Evolutionary conservation across 2,113 vertebrate genomes (phyloP), one percentile per base, ranked within the genome.

Genomic region (Ictalurus furcatus): DNA sequence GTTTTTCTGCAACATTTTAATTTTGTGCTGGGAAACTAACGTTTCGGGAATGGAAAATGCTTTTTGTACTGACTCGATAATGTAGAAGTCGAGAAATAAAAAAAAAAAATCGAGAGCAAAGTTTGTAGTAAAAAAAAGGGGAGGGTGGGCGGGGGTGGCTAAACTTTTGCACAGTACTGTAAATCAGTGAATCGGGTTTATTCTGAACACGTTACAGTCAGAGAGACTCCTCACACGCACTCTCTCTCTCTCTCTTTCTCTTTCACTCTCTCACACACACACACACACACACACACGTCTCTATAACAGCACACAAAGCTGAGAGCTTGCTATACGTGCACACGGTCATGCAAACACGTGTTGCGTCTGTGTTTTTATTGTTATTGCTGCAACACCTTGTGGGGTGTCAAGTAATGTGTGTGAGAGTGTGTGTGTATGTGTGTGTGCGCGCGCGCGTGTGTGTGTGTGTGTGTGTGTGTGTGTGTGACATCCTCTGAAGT

Each of bases 101-200:
- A 40, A 40, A 40, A 2, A 40, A 40, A 40, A 34, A 1, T 6
- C 40, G 6, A 44, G 2, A 44, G 5, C 40, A 44, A 44, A 44
- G 40, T 44, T 44, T 44, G 40, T 44, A 4, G 40, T 44, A 44
- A 44, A 44, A 40, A 40, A 40, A 40, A 40, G 2, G 34, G 34
- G 1, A 34, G 34, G 34, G n/a, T n/a, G 34, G 34, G 34, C 34
- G 40, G 40, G 40, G 40, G 40, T 40, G 40, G 2, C 3, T 40
- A 44, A 44, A 44, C 40, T 44, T 44, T 44, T 44, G 40, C 40
- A 44, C 40, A 44, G 40, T 44, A 44, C 40, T 44, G 40, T 16
- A 40, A 79, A 90, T 94, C 82, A 90, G 83, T 69, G 88, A 85
- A 91, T 78, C 63, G 52, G 28, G 74, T 76, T 88, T 48, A 73